phyloP scores from a whole-genome alignment of 2,888 invertebrate genomes.

The Nemoura dubitans region DNA sequence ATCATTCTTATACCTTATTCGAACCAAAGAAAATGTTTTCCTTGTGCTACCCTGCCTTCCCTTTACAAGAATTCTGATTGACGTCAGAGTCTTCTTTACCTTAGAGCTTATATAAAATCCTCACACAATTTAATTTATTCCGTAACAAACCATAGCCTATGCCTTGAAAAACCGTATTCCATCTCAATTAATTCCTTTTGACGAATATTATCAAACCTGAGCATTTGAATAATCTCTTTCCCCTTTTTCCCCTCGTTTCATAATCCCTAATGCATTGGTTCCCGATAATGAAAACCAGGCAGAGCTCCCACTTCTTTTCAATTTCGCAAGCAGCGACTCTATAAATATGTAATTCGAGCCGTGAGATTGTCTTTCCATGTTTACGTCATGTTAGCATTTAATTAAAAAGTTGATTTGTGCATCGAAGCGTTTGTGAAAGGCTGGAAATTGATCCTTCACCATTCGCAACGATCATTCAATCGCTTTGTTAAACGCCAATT shows the following conservation, averaged over 20 bases:
- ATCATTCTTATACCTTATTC: slow-evolving; percentile 9
- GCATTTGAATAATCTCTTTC: slow-evolving; percentile 27
- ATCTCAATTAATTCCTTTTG: slow-evolving; percentile 38
- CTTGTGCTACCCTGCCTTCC: background rate
- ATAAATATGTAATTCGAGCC: background rate
- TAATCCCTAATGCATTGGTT: slow-evolving; percentile 7
- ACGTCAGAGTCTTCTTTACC: background rate
- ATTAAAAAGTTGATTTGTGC: slow-evolving; percentile 21
- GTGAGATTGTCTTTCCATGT: background rate
- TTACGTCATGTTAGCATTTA: slow-evolving; percentile 26
- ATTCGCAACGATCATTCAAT: slow-evolving; percentile 44
- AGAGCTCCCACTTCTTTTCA: background rate
- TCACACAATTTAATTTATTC: slow-evolving; percentile 12
- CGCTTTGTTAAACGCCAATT: slow-evolving; percentile 47
- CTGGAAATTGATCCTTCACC: slow-evolving; percentile 18
- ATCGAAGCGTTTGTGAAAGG: background rate
- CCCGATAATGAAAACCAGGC: background rate
- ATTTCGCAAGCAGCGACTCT: background rate
- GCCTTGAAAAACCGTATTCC: slow-evolving; percentile 19
- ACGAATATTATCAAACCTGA: slow-evolving; percentile 36
- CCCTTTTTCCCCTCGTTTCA: background rate
- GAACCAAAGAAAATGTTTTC: slow-evolving; percentile 33
- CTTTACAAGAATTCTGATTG: background rate
- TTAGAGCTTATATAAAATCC: background rate
- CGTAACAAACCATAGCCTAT: background rate